phyloP scores from a whole-genome alignment of 2,888 invertebrate species.

The Alcis repandata region DNA sequence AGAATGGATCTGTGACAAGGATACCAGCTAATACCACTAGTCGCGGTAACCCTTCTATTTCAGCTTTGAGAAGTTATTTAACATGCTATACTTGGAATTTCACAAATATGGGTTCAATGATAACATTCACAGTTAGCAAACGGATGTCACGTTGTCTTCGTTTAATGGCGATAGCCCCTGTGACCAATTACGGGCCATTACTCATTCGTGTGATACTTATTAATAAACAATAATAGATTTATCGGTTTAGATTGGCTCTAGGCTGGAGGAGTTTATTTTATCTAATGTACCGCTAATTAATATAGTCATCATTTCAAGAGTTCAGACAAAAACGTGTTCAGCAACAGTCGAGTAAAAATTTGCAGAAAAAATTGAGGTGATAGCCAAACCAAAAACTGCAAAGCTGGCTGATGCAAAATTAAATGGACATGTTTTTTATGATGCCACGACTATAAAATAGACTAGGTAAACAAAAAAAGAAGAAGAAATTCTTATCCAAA shows the following conservation, averaged over 20 bases:
- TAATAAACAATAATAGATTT: constrained; percentile 60
- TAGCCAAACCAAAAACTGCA: neutral
- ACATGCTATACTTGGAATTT: constrained; percentile 19
- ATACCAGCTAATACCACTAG: constrained; percentile 6
- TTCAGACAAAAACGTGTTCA: neutral
- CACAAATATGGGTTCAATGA: constrained; percentile 51
- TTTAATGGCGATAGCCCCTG: constrained; percentile 77
- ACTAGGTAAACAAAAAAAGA: neutral
- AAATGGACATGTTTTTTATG: neutral
- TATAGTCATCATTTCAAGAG: neutral
- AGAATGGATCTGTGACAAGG: constrained; percentile 11
- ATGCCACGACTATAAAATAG: neutral
- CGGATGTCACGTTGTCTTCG: constrained; percentile 83
- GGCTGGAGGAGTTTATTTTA: too few relatives aligned
- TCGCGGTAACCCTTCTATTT: neutral
- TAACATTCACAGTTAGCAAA: constrained; percentile 71
- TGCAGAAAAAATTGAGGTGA: too few relatives aligned
- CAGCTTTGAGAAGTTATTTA: constrained; percentile 7
- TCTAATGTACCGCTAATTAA: neutral
- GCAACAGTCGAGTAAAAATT: too few relatives aligned
- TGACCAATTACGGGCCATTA: constrained; percentile 81
- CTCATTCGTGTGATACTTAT: constrained; percentile 78
- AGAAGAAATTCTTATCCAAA: constrained; percentile 3
- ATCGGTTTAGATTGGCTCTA: constrained; percentile 25
- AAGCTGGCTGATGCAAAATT: neutral